These are phyloP conservation scores for Heliconius hortense DNA, from an alignment of 2,888 invertebrate genomes.

Conservation along the genomic window DNA sequence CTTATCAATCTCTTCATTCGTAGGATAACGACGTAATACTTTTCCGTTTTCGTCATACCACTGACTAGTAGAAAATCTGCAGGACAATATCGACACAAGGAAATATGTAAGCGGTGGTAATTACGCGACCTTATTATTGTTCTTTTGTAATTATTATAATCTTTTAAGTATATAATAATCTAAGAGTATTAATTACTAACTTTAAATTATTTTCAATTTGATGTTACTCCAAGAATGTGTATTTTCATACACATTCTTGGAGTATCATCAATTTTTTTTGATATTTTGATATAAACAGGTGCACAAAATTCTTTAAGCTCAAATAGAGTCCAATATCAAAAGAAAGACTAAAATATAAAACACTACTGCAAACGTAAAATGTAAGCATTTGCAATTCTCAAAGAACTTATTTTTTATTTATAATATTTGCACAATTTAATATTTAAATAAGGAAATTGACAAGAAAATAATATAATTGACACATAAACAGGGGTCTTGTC, in stretches of 20 bases:
- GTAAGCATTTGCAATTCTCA: neutral
- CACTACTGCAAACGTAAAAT: neutral
- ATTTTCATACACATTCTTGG: neutral
- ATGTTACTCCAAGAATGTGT: no score
- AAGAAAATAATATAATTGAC: no score
- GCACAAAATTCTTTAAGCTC: neutral
- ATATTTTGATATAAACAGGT: neutral
- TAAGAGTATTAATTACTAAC: neutral
- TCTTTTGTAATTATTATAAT: slow-evolving; percentile 2
- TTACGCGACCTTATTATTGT: slow-evolving; percentile 5
- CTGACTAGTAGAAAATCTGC: slow-evolving; percentile 88
- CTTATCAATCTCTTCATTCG: slow-evolving; percentile 76
- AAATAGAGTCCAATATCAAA: neutral
- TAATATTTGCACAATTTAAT: neutral
- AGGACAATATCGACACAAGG: slow-evolving; percentile 35
- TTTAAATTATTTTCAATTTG: neutral
- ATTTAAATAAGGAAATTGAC: no score
- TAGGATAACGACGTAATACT: slow-evolving; percentile 80
- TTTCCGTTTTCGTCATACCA: slow-evolving; percentile 92
- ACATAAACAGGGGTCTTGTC: no score
- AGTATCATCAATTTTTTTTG: neutral
- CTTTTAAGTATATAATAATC: neutral
- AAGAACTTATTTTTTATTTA: neutral
- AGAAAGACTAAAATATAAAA: neutral
- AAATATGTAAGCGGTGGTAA: slow-evolving; percentile 17